Conservation (phyloP, 2,888 invertebrate species). For the Epistrophe grossulariae region DNA sequence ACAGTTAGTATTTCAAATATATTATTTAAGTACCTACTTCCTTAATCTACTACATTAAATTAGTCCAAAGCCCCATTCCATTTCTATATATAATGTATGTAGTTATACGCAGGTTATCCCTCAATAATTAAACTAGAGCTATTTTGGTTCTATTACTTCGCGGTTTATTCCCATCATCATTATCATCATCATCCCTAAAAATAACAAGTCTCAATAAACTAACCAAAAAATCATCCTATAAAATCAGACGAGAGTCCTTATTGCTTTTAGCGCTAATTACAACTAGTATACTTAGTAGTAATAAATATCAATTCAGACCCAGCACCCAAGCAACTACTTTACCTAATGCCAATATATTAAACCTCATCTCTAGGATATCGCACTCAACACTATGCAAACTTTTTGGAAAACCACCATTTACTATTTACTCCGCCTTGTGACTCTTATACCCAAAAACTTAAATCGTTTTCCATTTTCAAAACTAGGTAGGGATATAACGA, state of each 20-base stretch:
- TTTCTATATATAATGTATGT: neutral
- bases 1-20: neutral
- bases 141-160: slow-evolving; percentile 64
- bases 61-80: slow-evolving; percentile 8
- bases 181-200: slow-evolving; percentile 1
- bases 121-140: slow-evolving; percentile 29
- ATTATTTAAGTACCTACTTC: neutral
- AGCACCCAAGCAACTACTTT: slow-evolving; percentile 7
- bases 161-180: slow-evolving; percentile 44
- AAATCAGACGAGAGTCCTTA: slow-evolving; percentile 8
- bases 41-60: neutral
- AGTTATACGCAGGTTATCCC: slow-evolving; percentile 3
- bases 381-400: slow-evolving; percentile 43
- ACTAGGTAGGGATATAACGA: neutral
- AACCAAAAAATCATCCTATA: slow-evolving; percentile 39
- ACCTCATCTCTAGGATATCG: neutral
- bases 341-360: slow-evolving; percentile 6
- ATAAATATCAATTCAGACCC: slow-evolving; percentile 51
- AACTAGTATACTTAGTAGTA: slow-evolving; percentile 35
- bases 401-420: slow-evolving; percentile 50
- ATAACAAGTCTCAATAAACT: slow-evolving; percentile 38
- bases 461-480: slow-evolving; percentile 51
- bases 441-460: slow-evolving; percentile 64
- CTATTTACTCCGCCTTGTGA: slow-evolving; percentile 17
- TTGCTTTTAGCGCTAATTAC: slow-evolving; percentile 70